Conservation (phyloP, 1,140 invertebrate species). For the Pachypeltis micranthus region DNA sequence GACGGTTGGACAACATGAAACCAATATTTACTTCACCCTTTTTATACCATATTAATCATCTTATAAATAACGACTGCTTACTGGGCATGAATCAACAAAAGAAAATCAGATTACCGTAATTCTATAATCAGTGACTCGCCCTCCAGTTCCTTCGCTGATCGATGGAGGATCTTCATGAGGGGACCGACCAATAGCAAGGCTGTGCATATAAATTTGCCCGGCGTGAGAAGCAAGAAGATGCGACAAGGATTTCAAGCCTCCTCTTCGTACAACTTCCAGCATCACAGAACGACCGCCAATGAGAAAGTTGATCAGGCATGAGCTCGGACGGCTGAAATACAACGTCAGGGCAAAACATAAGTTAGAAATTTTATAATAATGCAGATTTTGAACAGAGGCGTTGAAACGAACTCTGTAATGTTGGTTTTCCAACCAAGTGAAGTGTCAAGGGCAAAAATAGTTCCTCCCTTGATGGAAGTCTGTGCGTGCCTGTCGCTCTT, state of each 20-base stretch:
- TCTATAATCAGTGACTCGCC: constrained; percentile 85
- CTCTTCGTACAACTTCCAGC: constrained; percentile 73
- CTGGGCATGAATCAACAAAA: too few species aligned
- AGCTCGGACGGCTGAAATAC: constrained; percentile 62
- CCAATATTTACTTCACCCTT: too few species aligned
- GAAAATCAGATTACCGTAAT: constrained; percentile 47
- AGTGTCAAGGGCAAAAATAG: too few species aligned
- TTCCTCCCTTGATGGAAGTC: too few species aligned
- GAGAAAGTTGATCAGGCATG: constrained; percentile 92
- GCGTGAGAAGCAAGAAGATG: constrained; percentile 88
- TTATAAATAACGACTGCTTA: too few species aligned
- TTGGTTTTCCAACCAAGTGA: too few species aligned
- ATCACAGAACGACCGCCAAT: constrained; percentile 87
- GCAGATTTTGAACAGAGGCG: too few species aligned
- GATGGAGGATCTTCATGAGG: constrained; percentile 90
- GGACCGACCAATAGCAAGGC: constrained; percentile 69
- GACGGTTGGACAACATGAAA: too few species aligned
- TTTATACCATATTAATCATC: too few species aligned
- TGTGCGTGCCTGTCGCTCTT: too few species aligned
- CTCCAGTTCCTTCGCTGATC: constrained; percentile 85
- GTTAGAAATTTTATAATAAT: too few species aligned
- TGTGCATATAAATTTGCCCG: constrained; percentile 93
- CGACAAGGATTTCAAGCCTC: constrained; percentile 73
- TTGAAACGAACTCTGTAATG: too few species aligned
- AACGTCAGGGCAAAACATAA: not conserved